A percentile compares a stretch with the other conserved stretches of the same genome.
phyloP scores from a whole-genome alignment of 1,140 invertebrate genomes.

The Thaumetopoea pityocampa region DNA sequence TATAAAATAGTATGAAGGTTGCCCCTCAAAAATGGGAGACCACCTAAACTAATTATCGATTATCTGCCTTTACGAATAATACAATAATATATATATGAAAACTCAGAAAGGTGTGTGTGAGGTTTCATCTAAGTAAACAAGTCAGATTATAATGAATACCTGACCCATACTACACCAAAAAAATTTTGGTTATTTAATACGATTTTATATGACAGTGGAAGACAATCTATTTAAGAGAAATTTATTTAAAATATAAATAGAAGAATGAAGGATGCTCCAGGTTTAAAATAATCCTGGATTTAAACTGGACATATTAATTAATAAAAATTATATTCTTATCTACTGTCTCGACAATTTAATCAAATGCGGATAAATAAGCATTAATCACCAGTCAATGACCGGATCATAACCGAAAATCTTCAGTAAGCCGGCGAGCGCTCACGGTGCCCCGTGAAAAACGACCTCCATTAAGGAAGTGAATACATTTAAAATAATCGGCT shows the following conservation, averaged over 20 bases:
- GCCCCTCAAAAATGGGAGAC: too few species aligned
- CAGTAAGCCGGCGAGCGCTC: slow-evolving; percentile 57
- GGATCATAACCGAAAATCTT: slow-evolving; percentile 71
- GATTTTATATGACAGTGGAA: background rate
- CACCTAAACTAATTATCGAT: too few species aligned
- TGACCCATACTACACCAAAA: too few species aligned
- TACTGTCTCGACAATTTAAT: slow-evolving; percentile 43
- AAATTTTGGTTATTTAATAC: slow-evolving; percentile 6
- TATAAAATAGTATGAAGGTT: too few species aligned
- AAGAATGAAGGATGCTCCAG: too few species aligned
- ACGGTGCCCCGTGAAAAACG: slow-evolving; percentile 64
- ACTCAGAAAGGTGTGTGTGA: slow-evolving; percentile 22
- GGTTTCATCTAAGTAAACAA: too few species aligned
- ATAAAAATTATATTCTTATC: slow-evolving; percentile 17
- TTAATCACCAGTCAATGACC: slow-evolving; percentile 66
- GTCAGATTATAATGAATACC: too few species aligned
- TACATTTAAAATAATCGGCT: slow-evolving; percentile 76
- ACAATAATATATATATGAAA: too few species aligned
- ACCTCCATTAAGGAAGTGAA: slow-evolving; percentile 75
- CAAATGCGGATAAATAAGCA: slow-evolving; percentile 48
- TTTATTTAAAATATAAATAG: background rate
- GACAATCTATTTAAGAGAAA: background rate
- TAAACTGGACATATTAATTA: slow-evolving; percentile 14
- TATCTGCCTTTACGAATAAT: too few species aligned
- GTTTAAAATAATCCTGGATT: too few species aligned